These are phyloP conservation scores for Antrozous pallidus DNA, from an alignment of 2,797 vertebrate species.

Conservation along the genomic window DNA sequence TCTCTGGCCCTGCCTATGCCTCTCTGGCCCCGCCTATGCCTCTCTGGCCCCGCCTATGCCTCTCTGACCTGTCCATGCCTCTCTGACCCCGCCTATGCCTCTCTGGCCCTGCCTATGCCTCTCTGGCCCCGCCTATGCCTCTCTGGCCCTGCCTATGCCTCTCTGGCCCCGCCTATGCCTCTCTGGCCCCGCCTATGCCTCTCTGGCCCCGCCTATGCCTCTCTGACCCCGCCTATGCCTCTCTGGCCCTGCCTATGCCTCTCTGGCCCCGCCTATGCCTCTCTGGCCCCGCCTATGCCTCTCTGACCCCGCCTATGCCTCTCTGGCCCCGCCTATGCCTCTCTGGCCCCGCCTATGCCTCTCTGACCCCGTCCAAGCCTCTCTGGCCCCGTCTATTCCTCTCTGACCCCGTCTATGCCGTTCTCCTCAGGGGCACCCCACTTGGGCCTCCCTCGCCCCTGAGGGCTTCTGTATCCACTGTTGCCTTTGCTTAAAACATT, in stretches of 20 bases:
- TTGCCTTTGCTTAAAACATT: not conserved
- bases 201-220: no score
- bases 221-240: rapidly evolving
- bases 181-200: rapidly evolving
- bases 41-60: rapidly evolving
- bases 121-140: rapidly evolving
- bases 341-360: rapidly evolving
- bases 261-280: rapidly evolving
- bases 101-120: no score
- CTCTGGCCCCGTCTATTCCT: rapidly evolving
- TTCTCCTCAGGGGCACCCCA: not conserved
- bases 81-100: rapidly evolving
- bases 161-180: rapidly evolving
- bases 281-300: no score
- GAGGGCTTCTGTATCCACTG: not conserved
- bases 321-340: rapidly evolving
- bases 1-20: no score
- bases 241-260: no score
- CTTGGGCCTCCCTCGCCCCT: no score
- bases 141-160: no score
- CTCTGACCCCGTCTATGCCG: rapidly evolving
- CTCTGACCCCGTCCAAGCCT: rapidly evolving
- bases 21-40: rapidly evolving
- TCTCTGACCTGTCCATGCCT: no score
- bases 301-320: rapidly evolving